Base-by-base conservation (phyloP, 2,113 vertebrate genomes). In the Podarcis muralis region DNA sequence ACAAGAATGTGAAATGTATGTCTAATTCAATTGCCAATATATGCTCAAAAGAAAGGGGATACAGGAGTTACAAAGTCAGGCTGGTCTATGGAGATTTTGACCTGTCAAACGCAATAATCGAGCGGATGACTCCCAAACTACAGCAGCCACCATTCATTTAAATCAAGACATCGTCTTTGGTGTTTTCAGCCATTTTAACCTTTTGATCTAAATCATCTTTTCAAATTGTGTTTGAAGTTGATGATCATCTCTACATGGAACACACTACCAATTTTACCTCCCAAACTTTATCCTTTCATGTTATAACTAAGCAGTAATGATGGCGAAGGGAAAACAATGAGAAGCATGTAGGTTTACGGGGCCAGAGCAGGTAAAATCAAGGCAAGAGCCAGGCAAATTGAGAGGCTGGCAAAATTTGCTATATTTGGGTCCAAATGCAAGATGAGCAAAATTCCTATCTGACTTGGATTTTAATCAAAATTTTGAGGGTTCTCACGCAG, bases 221-320 rank as follows among this genome's bases (percentile, higher is more conserved):
- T 66, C 72, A 68, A 83, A 68, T 53, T 86, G 66, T 69, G 77
- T 88, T 88, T 83, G 72, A 88, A 88, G 87, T 77, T 88, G 77
- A 69, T 88, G 35, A 83, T 88, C 71, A 66, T 88, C 72, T 83
- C 57, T 83, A 48, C 43, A 35, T 77, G 22, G 23, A 80, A 13
- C 65, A 83, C 40, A 83, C 40, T 66, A 77, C 37, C 32, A 76
- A 68, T 77, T 53, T 83, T 68, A 35, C 35, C 18, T 4, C 23
- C 25, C 30, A 77, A 43, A 53, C 62, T 71, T 16, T 37, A 3
- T 82, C 59, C 59, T 35, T 87, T 62, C n/a, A 32, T 43, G 32
- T 65, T 78, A 5, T 66, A 57, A 85, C 22, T 37, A 78, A 66
- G 57, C 25, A 66, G 7, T 66, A 78, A 68, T 86, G 37, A 48